Evolutionary conservation across 2,888 invertebrate genomes (phyloP).

Genomic region (Parasteatoda lunata): DNA sequence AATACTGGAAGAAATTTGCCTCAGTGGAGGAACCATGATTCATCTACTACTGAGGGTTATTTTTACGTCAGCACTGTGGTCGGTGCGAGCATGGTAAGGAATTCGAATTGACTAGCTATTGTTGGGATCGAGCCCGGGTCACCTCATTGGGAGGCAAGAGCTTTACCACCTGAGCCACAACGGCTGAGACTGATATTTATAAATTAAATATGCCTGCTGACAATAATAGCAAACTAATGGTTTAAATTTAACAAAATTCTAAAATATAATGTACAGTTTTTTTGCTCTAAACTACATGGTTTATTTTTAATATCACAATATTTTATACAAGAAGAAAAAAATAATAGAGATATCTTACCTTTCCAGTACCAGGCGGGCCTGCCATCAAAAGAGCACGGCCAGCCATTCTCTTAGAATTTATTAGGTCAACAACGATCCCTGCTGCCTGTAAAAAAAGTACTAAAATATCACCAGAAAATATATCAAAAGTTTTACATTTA

Average conservation of each 20-base stretch:
- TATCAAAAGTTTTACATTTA: too few species aligned
- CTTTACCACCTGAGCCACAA: too few species aligned
- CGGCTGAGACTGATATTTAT: neutral
- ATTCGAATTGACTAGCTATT: too few species aligned
- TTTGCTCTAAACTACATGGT: neutral
- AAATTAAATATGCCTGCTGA: neutral
- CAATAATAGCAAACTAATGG: neutral
- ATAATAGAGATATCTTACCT: constrained; percentile 74
- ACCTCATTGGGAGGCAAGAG: too few species aligned
- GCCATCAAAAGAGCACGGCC: constrained; percentile 95
- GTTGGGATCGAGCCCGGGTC: too few species aligned
- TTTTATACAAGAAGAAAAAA: neutral
- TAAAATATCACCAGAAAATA: neutral
- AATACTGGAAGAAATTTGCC: too few species aligned
- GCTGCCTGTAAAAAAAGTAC: constrained; percentile 82
- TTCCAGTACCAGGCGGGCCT: constrained; percentile 97
- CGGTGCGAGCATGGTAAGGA: too few species aligned
- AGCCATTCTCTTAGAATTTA: constrained; percentile 97
- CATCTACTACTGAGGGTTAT: too few species aligned
- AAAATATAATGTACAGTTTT: neutral
- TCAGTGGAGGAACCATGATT: too few species aligned
- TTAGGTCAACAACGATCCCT: constrained; percentile 96
- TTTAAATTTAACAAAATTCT: neutral
- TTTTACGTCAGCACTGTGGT: too few species aligned
- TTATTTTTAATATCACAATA: neutral